Conservation (phyloP, 2,888 invertebrate species). For the Fragum sueziense region DNA sequence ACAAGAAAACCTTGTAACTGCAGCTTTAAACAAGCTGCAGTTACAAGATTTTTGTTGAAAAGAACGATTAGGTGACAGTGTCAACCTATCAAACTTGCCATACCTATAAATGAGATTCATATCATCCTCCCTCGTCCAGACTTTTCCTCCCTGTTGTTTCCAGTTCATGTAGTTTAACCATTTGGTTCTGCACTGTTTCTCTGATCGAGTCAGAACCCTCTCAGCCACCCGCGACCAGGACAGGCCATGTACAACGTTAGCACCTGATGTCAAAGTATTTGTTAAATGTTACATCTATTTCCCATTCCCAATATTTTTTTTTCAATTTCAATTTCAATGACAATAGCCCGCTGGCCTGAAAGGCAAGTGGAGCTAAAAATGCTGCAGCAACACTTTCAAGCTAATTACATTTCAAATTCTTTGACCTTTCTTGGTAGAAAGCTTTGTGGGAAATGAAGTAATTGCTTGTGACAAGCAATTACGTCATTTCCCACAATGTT, state of each 20-base stretch:
- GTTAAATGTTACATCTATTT: too few relatives aligned
- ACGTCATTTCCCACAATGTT: background rate
- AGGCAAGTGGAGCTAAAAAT: background rate
- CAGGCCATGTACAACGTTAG: conserved; percentile 82
- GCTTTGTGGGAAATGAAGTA: background rate
- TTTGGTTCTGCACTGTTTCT: conserved; percentile 84
- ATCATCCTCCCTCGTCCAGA: conserved; percentile 83
- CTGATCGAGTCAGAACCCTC: conserved; percentile 82
- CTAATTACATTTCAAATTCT: too few relatives aligned
- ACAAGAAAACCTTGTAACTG: too few relatives aligned
- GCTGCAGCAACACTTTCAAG: too few relatives aligned
- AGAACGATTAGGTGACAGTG: too few relatives aligned
- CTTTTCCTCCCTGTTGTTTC: conserved; percentile 83
- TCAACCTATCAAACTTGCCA: too few relatives aligned
- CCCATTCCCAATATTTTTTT: too few relatives aligned
- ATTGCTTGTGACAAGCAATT: background rate
- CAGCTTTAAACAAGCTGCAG: too few relatives aligned
- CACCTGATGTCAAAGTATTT: conserved; percentile 71
- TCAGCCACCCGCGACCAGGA: conserved; percentile 83
- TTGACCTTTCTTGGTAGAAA: too few relatives aligned
- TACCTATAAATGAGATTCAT: conserved; percentile 78
- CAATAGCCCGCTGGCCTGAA: too few relatives aligned
- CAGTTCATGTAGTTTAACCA: conserved; percentile 84
- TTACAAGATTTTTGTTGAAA: too few relatives aligned
- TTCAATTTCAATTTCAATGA: too few relatives aligned